These are phyloP conservation scores for Cyprinodon tularosa DNA, from an alignment of 2,113 vertebrate species.

Conservation along the genomic window DNA sequence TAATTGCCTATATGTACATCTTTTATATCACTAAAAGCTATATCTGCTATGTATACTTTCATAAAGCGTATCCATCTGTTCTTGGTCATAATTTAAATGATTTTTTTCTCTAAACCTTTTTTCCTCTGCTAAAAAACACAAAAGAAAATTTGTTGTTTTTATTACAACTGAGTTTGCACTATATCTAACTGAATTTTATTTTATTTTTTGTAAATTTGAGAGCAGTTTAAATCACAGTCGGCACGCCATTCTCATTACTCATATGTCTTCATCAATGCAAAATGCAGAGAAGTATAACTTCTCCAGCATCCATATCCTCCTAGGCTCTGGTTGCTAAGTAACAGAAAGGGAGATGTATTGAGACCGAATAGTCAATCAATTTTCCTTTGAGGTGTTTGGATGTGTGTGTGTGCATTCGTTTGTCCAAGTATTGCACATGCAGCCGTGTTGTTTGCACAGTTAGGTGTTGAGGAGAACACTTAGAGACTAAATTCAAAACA, in stretches of 20 bases:
- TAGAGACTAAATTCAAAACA: not conserved
- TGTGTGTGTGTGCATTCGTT: constrained; percentile 22
- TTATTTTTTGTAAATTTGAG: not conserved
- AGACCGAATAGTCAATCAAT: constrained; percentile 83
- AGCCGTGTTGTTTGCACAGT: constrained; percentile 39
- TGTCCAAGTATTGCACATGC: constrained; percentile 22
- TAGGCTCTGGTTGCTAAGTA: constrained; percentile 81
- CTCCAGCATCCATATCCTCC: constrained; percentile 71
- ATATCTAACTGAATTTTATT: not conserved
- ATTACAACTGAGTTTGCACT: not conserved
- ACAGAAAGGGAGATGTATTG: constrained; percentile 83
- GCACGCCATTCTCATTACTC: constrained; percentile 56
- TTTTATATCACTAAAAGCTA: not conserved
- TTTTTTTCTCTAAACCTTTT: not conserved
- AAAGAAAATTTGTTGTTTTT: not conserved
- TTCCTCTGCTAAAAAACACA: not conserved
- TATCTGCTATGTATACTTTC: not conserved
- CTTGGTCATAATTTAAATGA: not conserved
- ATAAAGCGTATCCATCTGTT: not conserved
- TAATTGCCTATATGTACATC: not conserved
- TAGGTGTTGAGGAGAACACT: constrained; percentile 11
- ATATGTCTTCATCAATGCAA: constrained; percentile 68
- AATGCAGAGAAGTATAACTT: constrained; percentile 72
- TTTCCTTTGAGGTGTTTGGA: constrained; percentile 60
- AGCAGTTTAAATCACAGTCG: constrained; percentile 4